phyloP scores from a whole-genome alignment of 2,113 vertebrate species.

The Rhea americana region DNA sequence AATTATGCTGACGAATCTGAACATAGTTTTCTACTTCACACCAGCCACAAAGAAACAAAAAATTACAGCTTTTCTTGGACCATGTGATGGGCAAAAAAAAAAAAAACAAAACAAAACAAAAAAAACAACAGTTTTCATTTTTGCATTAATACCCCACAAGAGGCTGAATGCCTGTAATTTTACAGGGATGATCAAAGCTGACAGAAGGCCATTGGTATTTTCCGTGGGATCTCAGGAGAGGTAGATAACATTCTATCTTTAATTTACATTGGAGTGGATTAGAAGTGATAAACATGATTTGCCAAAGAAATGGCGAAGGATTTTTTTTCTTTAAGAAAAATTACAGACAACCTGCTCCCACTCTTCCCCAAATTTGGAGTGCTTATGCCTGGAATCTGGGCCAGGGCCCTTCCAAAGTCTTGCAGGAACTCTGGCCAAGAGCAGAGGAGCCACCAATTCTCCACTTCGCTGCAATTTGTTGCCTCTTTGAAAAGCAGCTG shows the following conservation, averaged over 20 bases:
- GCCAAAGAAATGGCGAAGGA: neutral
- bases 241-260: neutral
- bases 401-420: neutral
- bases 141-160: neutral
- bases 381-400: neutral
- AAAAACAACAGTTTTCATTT: neutral
- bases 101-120: neutral
- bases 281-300: neutral
- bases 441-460: neutral
- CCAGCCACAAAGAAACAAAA: neutral
- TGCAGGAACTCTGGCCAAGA: neutral
- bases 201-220: neutral
- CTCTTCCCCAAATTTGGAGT: neutral
- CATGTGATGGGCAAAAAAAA: neutral
- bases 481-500: slow-evolving; percentile 55
- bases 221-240: neutral
- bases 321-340: neutral
- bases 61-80: neutral
- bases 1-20: neutral
- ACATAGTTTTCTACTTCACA: neutral
- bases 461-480: slow-evolving; percentile 3
- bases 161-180: neutral
- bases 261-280: neutral
- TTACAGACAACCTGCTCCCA: neutral
- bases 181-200: neutral